Evolutionary conservation across 1,140 invertebrate genomes (phyloP), one percentile per base, ranked within the genome.

Genomic region (Euglossa dilemma): DNA sequence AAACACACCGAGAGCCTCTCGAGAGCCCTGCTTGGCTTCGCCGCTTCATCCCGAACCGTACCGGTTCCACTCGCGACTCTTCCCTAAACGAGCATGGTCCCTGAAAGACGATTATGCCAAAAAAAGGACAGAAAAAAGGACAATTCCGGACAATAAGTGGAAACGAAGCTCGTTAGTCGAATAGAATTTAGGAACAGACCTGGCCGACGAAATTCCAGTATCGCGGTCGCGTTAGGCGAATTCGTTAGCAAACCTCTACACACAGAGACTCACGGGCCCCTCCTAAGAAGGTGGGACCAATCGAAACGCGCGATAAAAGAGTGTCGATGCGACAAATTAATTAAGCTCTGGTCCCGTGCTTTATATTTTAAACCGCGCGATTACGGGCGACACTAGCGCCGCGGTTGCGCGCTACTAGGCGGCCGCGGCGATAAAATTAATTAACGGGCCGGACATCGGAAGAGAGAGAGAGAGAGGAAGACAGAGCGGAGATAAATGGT

Each of bases 271-370:
- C n/a, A n/a, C n/a, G n/a, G n/a, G n/a, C n/a, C 5, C 16, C 52
- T 11, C 47, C 47, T 36, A 3, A 8, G 28, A 11, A 2, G 73
- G 47, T n/a, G n/a, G n/a, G n/a, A n/a, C n/a, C 36, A 87, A 87
- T 87, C 86, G 85, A 73, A 84, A 84, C 64, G 36, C 67, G 72
- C 28, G 76, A 83, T 75, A 80, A 79, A 86, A 59, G 71, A 43
- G 66, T 77, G 70, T 1, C 57, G 45, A 54, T 36, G 70, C 56
- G 74, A 88, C 86, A 83, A 90, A 90, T 91, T 88, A 91, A 90
- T 87, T 79, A 87, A 81, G 80, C 79, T 56, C 61, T 47, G 52
- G 45, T 50, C 36, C 36, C 36, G 36, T 36, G 36, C 36, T 79
- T 61, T 72, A 81, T 70, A 63, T 83, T 83, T 83, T 83, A 78